These are phyloP conservation scores for Apus apus DNA, from an alignment of 2,113 vertebrate genomes.

Conservation along the genomic window DNA sequence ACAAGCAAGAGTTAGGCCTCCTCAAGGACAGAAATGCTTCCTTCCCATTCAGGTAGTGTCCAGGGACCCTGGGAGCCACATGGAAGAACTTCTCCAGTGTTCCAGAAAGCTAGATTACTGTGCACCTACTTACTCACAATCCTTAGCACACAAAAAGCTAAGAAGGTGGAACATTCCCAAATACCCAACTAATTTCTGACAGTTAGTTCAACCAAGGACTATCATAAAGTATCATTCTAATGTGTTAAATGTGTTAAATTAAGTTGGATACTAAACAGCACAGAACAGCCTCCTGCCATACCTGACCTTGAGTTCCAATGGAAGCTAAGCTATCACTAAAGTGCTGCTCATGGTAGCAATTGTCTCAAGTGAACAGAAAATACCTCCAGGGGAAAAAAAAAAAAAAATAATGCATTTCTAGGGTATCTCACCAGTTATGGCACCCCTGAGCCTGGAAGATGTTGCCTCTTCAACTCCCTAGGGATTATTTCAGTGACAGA, in stretches of 20 bases:
- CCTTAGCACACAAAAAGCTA: neutral
- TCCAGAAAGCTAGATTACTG: neutral
- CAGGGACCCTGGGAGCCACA: neutral
- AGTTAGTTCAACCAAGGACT: neutral
- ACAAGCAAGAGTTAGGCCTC: neutral
- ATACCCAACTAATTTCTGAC: neutral
- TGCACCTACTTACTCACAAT: neutral
- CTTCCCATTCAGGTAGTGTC: neutral
- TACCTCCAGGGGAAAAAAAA: neutral
- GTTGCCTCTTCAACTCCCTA: neutral
- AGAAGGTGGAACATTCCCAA: neutral
- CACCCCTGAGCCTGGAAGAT: neutral
- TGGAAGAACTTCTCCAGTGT: neutral
- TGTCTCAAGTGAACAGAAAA: neutral
- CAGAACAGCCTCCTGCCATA: neutral
- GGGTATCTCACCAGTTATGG: neutral
- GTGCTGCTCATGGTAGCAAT: neutral
- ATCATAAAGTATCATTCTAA: neutral
- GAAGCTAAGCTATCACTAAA: neutral
- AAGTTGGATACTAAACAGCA: neutral
- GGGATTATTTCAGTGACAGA: neutral
- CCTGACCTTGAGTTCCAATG: neutral
- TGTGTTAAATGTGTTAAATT: neutral
- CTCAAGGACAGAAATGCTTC: neutral
- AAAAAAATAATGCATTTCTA: neutral